These are phyloP conservation scores for Podarcis raffonei DNA, from an alignment of 2,113 vertebrate genomes.

Conservation along the genomic window DNA sequence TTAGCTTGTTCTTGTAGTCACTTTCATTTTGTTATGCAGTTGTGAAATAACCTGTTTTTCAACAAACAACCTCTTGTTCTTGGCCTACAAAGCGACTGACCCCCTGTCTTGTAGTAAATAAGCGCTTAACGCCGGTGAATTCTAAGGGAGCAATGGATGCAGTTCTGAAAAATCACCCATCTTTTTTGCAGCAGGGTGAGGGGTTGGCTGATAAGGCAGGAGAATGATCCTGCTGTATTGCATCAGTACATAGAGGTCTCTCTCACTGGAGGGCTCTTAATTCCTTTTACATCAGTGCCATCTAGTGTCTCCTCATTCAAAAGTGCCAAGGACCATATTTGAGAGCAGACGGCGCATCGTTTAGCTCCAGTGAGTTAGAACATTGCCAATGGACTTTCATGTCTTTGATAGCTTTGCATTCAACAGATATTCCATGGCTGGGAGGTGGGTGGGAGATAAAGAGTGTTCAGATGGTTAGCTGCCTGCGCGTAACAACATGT, in stretches of 20 bases:
- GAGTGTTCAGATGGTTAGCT: not conserved
- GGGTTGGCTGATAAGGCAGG: not conserved
- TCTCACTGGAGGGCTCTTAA: rapidly evolving
- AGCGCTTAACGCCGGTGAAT: not conserved
- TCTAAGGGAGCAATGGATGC: not conserved
- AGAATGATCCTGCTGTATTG: not conserved
- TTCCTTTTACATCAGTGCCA: slow-evolving; percentile 72
- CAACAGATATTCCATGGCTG: not conserved
- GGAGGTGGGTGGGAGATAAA: not conserved
- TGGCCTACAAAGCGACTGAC: no score
- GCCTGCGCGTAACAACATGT: not conserved
- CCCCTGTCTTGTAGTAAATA: no score
- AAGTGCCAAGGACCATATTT: rapidly evolving
- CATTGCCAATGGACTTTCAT: not conserved
- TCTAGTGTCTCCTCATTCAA: slow-evolving; percentile 53
- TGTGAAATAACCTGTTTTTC: no score
- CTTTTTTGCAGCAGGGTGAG: no score
- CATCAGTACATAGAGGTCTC: rapidly evolving
- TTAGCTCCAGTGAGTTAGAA: not conserved
- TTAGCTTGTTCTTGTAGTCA: no score
- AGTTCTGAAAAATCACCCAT: not conserved
- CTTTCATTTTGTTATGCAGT: no score
- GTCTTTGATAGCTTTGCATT: not conserved
- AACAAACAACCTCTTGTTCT: no score
- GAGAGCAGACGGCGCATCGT: rapidly evolving